A percentile compares a stretch with the other conserved stretches of the same genome.
These are phyloP conservation scores for Saccostrea glomerata DNA, from an alignment of 1,140 invertebrate species.

Conservation along the genomic window DNA sequence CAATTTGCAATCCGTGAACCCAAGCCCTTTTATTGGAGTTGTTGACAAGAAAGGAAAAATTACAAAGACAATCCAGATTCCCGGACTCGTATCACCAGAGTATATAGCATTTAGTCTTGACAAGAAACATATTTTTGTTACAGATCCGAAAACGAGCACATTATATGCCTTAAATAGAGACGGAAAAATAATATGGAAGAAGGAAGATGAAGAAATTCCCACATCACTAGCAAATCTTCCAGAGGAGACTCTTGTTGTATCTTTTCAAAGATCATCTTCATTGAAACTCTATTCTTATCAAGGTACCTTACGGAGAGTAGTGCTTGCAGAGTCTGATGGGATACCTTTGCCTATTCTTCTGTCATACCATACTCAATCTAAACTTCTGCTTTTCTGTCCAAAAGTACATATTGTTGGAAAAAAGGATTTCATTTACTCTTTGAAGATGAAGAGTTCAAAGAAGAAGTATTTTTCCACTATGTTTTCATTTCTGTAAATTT, in stretches of 20 bases:
- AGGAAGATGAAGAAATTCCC: neutral
- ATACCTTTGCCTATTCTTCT: neutral
- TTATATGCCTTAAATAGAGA: neutral
- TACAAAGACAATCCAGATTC: neutral
- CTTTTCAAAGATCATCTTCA: neutral
- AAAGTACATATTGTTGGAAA: neutral
- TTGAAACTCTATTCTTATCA: conserved; percentile 12
- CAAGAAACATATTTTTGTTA: neutral
- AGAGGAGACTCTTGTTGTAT: neutral
- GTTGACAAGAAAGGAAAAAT: neutral
- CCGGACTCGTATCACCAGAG: neutral
- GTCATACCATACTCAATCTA: neutral
- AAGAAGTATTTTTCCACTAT: neutral
- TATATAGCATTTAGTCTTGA: neutral
- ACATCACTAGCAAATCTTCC: neutral
- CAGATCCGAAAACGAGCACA: neutral
- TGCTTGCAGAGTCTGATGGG: neutral
- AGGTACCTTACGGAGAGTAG: neutral
- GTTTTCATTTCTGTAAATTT: neutral
- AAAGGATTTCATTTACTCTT: neutral
- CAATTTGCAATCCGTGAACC: neutral
- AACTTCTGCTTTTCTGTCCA: neutral
- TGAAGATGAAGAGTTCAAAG: neutral
- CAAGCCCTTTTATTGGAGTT: neutral
- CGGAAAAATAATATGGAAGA: neutral